A percentile compares a stretch with the other conserved stretches of the same genome.
phyloP scores from a whole-genome alignment of 30 jellyfish, hydroid and myxozoan species.

The Aurelia aurita complex sp. Pacific region DNA sequence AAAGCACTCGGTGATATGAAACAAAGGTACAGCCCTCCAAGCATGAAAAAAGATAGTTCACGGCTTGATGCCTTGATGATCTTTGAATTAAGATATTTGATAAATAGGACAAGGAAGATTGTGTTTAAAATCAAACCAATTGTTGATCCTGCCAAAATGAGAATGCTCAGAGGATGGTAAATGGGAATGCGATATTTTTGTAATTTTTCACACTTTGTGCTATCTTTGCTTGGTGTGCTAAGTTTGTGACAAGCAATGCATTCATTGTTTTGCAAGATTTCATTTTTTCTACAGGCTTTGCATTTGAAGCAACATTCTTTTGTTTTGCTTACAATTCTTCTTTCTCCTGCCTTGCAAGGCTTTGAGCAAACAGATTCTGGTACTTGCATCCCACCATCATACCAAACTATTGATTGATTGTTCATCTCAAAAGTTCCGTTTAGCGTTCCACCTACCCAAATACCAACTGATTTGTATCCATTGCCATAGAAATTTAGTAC shows the following conservation, averaged over 20 bases:
- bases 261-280: constrained; percentile 36
- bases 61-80: constrained; percentile 69
- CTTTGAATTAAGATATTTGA: constrained; percentile 25
- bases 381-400: background rate
- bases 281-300: constrained; percentile 23
- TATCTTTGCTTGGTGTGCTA: constrained; percentile 16
- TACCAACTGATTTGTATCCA: background rate
- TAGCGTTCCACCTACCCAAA: background rate
- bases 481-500: background rate
- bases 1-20: constrained; percentile 50
- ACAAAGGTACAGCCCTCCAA: constrained; percentile 50
- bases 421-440: background rate
- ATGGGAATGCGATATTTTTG: constrained; percentile 1
- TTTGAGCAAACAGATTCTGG: constrained; percentile 45
- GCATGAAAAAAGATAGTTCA: constrained; percentile 58
- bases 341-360: constrained; percentile 51
- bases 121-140: constrained; percentile 41
- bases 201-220: constrained; percentile 10
- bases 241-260: constrained; percentile 21
- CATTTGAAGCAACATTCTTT: constrained; percentile 63
- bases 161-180: constrained; percentile 3
- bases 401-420: constrained; percentile 8
- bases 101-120: constrained; percentile 5
- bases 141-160: constrained; percentile 15
- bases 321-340: background rate